Evolutionary conservation across 2,113 vertebrate species (phyloP), one percentile per base, ranked within the genome.

Genomic region (Tachysurus vachellii): DNA sequence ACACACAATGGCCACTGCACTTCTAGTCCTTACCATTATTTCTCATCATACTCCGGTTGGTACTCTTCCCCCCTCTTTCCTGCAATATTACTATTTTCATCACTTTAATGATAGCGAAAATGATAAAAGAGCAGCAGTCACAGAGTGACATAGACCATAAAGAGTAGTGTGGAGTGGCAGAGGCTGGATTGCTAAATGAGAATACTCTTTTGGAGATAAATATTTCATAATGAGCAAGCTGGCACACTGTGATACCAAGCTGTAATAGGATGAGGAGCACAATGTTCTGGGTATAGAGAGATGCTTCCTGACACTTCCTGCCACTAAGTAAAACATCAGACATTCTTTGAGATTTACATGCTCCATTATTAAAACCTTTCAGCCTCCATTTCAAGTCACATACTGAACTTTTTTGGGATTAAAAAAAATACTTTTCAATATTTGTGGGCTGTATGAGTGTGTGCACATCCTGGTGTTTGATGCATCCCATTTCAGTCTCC

Each of bases 221-320:
- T 90, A 88, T 88, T 90, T 88, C 82, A 90, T 81, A 64, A 82
- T 28, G 28, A 66, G 76, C 68, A 84, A 50, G 82, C 66, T 88
- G 80, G 81, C 88, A 89, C 54, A 85, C 76, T 88, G 80, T 31
- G 71, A 56, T 47, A 42, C 42, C 76, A 53, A 28, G 28, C 44
- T 47, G 47, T 56, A 82, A 62, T 70, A 84, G n/a, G 19, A 17
- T 75, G 57, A 62, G 50, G 47, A 23, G 75, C 84, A 36, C 61
- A 31, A 26, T 75, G 75, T 75, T 70, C 50, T 36, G 54, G 59
- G 73, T 85, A 23, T 64, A 61, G 75, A 80, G 88, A 50, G 77
- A n/a, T 56, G 53, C 86, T 84, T 75, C 85, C 68, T 54, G 54
- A 68, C 36, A 36, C 71, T 84, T 44, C 36, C 36, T 42, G 53